Evolutionary conservation across 2,113 vertebrate genomes (phyloP).

Genomic region (Mionectes macconnelli): DNA sequence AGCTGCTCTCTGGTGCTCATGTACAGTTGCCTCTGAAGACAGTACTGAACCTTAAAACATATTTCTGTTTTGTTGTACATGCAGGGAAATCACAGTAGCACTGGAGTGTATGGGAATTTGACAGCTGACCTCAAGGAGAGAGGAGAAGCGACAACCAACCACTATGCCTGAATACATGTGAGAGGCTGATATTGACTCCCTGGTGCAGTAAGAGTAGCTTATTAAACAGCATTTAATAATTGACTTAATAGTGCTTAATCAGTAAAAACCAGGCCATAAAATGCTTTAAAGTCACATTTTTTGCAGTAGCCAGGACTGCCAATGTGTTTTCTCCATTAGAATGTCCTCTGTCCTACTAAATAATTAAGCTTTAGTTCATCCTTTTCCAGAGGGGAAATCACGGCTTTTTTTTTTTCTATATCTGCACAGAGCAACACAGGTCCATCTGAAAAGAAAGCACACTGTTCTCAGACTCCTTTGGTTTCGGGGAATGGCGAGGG

Average conservation of each 20-base stretch:
- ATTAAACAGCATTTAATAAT: not conserved
- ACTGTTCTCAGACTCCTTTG: not conserved
- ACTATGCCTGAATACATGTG: not conserved
- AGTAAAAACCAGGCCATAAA: not conserved
- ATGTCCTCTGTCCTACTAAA: not conserved
- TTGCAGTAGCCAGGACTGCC: not conserved
- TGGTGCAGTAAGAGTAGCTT: not conserved
- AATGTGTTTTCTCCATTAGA: not conserved
- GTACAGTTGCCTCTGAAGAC: not conserved
- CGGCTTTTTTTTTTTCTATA: not conserved
- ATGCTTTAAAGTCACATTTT: not conserved
- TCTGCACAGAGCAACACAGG: not conserved
- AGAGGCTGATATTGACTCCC: not conserved
- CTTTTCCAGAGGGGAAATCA: not conserved
- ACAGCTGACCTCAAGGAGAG: not conserved
- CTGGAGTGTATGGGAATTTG: not conserved
- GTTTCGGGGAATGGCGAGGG: not conserved
- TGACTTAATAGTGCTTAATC: not conserved
- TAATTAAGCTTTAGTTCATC: conserved; percentile 12
- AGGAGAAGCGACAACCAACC: not conserved
- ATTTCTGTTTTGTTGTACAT: not conserved
- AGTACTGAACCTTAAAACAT: not conserved
- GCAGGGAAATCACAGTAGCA: not conserved
- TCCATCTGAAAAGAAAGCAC: not conserved
- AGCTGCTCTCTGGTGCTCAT: not conserved